A percentile compares a stretch with the other conserved stretches of the same genome.
Conservation (phyloP, 2,888 invertebrate genomes). For the Corbicula japonica region DNA sequence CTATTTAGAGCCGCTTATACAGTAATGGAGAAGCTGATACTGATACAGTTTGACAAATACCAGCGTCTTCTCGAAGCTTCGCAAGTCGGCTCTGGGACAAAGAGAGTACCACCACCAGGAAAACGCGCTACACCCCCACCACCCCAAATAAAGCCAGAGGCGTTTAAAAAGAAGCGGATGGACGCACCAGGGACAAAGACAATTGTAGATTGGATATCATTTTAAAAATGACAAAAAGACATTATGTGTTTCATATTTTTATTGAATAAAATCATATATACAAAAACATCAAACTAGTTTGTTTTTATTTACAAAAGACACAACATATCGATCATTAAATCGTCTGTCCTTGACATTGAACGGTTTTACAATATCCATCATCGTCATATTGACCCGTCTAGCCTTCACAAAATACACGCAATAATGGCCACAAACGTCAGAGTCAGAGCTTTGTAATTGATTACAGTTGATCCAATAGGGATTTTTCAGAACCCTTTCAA, state of each 20-base stretch:
- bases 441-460: conserved; percentile 16
- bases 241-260: neutral
- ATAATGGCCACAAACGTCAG: conserved; percentile 22
- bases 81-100: too few species aligned
- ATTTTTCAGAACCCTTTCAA: conserved; percentile 16
- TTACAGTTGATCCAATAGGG: conserved; percentile 21
- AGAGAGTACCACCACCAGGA: conserved; percentile 32
- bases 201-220: conserved; percentile 29
- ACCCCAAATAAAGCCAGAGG: too few species aligned
- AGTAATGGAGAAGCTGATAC: too few species aligned
- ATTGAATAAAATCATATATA: conserved; percentile 22
- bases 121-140: too few species aligned
- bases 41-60: too few species aligned
- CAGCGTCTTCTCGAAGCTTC: too few species aligned
- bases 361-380: conserved; percentile 18
- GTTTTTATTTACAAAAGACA: conserved; percentile 18
- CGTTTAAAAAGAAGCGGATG: neutral
- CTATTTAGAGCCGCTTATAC: too few species aligned
- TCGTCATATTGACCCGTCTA: neutral
- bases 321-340: conserved; percentile 18
- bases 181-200: neutral
- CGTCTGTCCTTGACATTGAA: conserved; percentile 7
- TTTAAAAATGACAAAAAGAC: neutral
- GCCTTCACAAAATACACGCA: conserved; percentile 23
- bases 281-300: neutral